Conservation (phyloP, 2,113 vertebrate genomes). For the Mesocricetus auratus region DNA sequence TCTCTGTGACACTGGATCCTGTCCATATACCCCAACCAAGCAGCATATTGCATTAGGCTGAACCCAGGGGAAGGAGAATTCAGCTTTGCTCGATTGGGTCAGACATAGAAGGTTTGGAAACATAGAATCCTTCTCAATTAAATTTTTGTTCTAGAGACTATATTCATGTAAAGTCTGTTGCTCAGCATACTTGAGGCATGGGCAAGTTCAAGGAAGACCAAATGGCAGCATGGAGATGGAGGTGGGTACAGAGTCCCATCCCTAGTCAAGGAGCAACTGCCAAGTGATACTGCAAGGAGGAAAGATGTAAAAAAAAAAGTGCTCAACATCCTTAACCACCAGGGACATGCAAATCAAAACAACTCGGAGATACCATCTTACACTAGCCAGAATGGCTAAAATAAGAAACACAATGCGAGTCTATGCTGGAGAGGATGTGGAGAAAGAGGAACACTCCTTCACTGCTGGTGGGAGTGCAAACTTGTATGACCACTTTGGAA, state of each 20-base stretch:
- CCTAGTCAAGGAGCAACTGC: not conserved
- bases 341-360: too few species aligned
- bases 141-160: not conserved
- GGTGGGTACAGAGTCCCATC: not conserved
- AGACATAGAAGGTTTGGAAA: not conserved
- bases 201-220: not conserved
- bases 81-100: not conserved
- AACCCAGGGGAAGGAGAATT: not conserved
- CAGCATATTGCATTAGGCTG: not conserved
- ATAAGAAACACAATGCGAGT: too few species aligned
- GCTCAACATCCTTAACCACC: too few species aligned
- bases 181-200: not conserved
- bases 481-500: too few species aligned
- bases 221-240: not conserved
- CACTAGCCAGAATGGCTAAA: too few species aligned
- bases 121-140: not conserved
- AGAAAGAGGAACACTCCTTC: too few species aligned
- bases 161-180: constrained; percentile 8
- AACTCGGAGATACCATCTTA: too few species aligned
- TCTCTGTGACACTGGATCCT: not conserved
- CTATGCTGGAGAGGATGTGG: too few species aligned
- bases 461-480: too few species aligned
- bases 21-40: not conserved
- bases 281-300: not conserved
- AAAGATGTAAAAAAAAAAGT: too few species aligned